Evolutionary conservation across 2,888 invertebrate species (phyloP).

Genomic region (Acrocyrtus sp.): DNA sequence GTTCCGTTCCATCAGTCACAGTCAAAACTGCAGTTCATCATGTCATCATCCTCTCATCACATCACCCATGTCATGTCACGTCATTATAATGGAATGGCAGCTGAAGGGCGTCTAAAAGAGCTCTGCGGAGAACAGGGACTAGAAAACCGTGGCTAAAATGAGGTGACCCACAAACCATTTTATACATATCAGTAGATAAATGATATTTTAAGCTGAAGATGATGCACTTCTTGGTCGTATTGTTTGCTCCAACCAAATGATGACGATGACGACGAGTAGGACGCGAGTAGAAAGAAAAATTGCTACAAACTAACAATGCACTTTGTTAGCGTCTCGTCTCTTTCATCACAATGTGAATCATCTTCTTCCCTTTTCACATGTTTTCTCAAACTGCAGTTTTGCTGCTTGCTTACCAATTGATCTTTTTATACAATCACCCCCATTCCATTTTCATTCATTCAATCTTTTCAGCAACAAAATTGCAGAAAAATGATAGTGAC

Average conservation of each 20-base stretch:
- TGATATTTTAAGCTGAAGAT: not conserved
- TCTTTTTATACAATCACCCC: not conserved
- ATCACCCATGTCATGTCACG: conserved; percentile 4
- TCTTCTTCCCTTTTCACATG: conserved; percentile 1
- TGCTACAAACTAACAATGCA: not conserved
- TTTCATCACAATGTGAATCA: conserved; percentile 12
- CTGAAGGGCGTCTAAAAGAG: no score
- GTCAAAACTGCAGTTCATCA: no score
- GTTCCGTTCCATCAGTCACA: no score
- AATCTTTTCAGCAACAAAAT: not conserved
- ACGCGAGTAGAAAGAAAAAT: not conserved
- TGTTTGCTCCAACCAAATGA: not conserved
- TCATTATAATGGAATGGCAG: no score
- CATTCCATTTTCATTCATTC: conserved; percentile 17
- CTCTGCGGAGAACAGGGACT: not conserved
- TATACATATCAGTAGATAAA: conserved; percentile 16
- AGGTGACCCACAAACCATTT: conserved; percentile 54
- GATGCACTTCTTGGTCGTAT: conserved; percentile 38
- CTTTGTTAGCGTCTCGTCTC: conserved; percentile 12
- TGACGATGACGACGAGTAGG: not conserved
- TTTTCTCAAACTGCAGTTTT: not conserved
- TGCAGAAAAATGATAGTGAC: not conserved
- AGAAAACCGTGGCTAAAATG: conserved; percentile 50
- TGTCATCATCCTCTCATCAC: no score
- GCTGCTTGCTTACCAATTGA: no score